phyloP scores from a whole-genome alignment of 92 coral and sea anemone species.

The Nematostella vectensis region DNA sequence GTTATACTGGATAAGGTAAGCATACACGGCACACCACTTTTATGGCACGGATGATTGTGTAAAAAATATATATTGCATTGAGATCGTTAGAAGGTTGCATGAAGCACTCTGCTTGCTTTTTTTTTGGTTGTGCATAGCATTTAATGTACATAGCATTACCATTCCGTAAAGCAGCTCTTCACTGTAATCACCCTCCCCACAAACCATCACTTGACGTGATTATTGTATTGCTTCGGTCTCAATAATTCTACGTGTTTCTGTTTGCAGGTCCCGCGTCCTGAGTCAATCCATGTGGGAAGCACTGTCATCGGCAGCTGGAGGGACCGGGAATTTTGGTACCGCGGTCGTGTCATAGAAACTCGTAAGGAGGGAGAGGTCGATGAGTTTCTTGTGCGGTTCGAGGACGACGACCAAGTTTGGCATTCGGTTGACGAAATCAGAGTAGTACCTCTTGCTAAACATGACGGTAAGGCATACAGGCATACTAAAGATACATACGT shows the following conservation, averaged over 20 bases:
- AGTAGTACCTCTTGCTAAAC: slow-evolving; percentile 30
- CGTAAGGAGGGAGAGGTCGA: slow-evolving; percentile 13
- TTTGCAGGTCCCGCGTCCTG: slow-evolving; percentile 23
- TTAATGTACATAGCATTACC: too few species aligned
- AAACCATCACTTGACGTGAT: too few species aligned
- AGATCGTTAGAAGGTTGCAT: too few species aligned
- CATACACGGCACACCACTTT: slow-evolving; percentile 45
- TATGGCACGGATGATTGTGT: too few species aligned
- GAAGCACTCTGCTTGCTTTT: too few species aligned
- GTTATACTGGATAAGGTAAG: slow-evolving; percentile 25
- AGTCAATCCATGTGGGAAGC: slow-evolving; percentile 38
- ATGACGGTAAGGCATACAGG: slow-evolving; percentile 33
- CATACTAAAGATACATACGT: background rate
- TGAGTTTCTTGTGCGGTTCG: slow-evolving; percentile 43
- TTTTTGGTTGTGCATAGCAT: too few species aligned
- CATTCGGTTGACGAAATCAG: slow-evolving; percentile 44
- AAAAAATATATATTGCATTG: too few species aligned
- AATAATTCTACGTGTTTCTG: too few species aligned
- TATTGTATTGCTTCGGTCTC: too few species aligned
- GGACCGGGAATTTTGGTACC: slow-evolving; percentile 33
- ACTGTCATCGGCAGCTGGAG: slow-evolving; percentile 56
- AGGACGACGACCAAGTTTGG: slow-evolving; percentile 52
- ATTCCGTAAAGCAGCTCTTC: too few species aligned
- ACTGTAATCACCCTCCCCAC: too few species aligned
- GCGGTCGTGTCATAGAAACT: slow-evolving; percentile 48